These are phyloP conservation scores for Malacosoma neustria DNA, from an alignment of 2,888 invertebrate genomes.

Conservation along the genomic window DNA sequence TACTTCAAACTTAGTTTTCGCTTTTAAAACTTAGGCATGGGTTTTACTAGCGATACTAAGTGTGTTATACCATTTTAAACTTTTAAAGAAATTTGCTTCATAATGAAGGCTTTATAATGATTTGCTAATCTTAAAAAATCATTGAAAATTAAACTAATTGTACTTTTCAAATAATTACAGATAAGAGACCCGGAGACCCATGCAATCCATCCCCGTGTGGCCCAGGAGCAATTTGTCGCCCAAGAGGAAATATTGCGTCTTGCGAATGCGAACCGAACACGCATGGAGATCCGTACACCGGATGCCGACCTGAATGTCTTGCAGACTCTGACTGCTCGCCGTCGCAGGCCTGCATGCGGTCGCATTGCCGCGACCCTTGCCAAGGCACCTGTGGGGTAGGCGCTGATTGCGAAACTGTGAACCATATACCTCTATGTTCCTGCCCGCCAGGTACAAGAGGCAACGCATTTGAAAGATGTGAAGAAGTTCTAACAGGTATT, in stretches of 20 bases:
- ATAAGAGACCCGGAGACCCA: constrained; percentile 76
- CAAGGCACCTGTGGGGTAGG: constrained; percentile 88
- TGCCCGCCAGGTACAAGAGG: constrained; percentile 81
- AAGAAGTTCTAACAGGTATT: constrained; percentile 46
- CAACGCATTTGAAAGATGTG: constrained; percentile 81
- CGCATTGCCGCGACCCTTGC: constrained; percentile 90
- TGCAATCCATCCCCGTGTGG: constrained; percentile 91
- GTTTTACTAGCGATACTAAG: constrained; percentile 64
- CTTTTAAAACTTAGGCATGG: constrained; percentile 74
- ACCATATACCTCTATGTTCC: constrained; percentile 81
- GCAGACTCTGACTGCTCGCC: constrained; percentile 91
- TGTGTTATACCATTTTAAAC: constrained; percentile 12
- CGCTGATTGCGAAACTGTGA: constrained; percentile 83
- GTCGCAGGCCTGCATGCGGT: constrained; percentile 86
- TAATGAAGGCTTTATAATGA: not conserved
- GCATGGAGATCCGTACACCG: constrained; percentile 84
- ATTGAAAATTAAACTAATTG: not conserved
- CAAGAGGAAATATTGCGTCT: constrained; percentile 79
- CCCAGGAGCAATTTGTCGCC: constrained; percentile 86
- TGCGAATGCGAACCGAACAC: constrained; percentile 84
- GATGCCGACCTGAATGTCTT: constrained; percentile 88
- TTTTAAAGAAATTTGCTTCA: not conserved
- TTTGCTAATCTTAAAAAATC: not conserved
- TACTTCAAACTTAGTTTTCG: constrained; percentile 45
- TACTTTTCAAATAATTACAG: constrained; percentile 30